Evolutionary conservation across 2,888 invertebrate genomes (phyloP).

Genomic region (Drosophila subsilvestris): DNA sequence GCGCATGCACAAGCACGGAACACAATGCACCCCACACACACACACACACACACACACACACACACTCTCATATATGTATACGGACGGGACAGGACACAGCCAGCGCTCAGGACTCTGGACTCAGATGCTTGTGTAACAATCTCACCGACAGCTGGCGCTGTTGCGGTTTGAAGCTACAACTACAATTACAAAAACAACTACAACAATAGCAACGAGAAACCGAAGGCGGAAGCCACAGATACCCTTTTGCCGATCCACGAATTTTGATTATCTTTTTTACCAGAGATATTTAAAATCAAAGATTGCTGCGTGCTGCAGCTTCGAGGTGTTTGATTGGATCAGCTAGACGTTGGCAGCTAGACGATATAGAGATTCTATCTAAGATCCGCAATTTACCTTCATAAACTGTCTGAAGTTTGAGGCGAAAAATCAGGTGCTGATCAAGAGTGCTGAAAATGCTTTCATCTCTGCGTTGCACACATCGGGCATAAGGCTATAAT

Average conservation of each 20-base stretch:
- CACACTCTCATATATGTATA: neutral
- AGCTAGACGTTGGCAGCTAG: too few species aligned
- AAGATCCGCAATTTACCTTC: too few species aligned
- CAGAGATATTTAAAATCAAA: too few species aligned
- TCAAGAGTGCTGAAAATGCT: too few species aligned
- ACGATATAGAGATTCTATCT: too few species aligned
- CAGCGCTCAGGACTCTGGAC: slow-evolving; percentile 11
- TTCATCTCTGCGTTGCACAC: too few species aligned
- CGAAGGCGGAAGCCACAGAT: neutral
- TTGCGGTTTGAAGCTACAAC: slow-evolving; percentile 75
- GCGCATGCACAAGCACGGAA: slow-evolving; percentile 52
- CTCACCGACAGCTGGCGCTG: slow-evolving; percentile 79
- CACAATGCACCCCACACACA: slow-evolving; percentile 9
- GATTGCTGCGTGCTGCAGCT: too few species aligned
- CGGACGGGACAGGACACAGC: neutral
- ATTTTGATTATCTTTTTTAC: too few species aligned
- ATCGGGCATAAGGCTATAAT: neutral
- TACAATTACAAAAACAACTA: slow-evolving; percentile 59
- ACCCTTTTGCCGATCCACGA: neutral
- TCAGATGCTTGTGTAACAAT: slow-evolving; percentile 58
- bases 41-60: slow-evolving; percentile 18
- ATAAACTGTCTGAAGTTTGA: too few species aligned
- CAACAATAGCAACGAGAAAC: slow-evolving; percentile 14
- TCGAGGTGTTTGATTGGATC: too few species aligned
- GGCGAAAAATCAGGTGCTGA: too few species aligned